Percentiles rank a stretch among this genome's conserved stretches.
Evolutionary conservation across 2,797 vertebrate genomes (phyloP).

Genomic region (Sebastolobus altivelis): DNA sequence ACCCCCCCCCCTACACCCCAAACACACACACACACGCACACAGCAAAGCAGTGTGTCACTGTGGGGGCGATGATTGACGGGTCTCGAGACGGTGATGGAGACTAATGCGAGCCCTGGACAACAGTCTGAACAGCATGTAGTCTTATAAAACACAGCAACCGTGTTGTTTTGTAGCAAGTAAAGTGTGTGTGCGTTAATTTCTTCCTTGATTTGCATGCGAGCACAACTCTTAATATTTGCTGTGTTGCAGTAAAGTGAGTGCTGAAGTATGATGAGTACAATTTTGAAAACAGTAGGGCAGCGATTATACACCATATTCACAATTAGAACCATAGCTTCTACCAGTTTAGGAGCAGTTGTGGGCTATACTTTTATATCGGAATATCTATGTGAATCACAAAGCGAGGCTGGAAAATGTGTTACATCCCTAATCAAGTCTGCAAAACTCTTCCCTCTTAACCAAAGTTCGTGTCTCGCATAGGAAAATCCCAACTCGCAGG

Average conservation of each 20-base stretch:
- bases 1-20: not conserved
- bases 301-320: conserved; percentile 21
- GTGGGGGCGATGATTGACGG: conserved; percentile 70
- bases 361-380: not conserved
- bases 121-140: conserved; percentile 48
- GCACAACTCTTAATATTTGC: conserved; percentile 13
- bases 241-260: not conserved
- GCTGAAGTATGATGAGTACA: not conserved
- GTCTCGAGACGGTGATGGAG: conserved; percentile 49
- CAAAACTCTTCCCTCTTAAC: not conserved
- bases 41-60: conserved; percentile 10
- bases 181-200: not conserved
- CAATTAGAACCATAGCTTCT: conserved; percentile 1
- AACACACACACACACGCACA: conserved; percentile 18
- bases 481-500: not conserved
- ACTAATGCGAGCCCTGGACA: conserved; percentile 57
- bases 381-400: not conserved
- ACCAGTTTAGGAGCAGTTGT: not conserved
- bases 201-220: conserved; percentile 18
- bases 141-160: conserved; percentile 36
- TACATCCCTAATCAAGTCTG: not conserved
- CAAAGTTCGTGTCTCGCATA: not conserved
- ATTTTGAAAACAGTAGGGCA: conserved; percentile 12
- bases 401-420: not conserved
- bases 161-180: conserved; percentile 9